Evolutionary conservation across 2,888 invertebrate species (phyloP), one percentile per base, ranked within the genome.

Genomic region (Geophilus truncorum): DNA sequence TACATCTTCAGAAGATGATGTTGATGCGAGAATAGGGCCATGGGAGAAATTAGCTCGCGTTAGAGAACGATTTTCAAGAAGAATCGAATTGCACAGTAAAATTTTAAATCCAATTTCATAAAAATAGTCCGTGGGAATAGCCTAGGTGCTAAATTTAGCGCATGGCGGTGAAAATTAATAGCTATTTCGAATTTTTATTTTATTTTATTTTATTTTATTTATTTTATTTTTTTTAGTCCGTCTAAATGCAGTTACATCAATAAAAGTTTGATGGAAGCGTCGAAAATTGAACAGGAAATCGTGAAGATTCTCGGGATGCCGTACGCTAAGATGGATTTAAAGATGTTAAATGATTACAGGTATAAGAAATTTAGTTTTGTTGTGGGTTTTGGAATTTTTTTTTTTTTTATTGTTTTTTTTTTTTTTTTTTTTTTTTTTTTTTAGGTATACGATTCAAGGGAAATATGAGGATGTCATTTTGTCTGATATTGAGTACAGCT

Each of bases 401-500:
- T n/a, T n/a, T n/a, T n/a, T n/a, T n/a, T 6, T 9, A 36, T 12
- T 9, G 12, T 36, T 36, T 36, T 36, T 36, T 36, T 36, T 9
- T 9, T 36, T 9, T 36, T 36, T 9, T 79, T 40, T 9, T 28
- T 6, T 70, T 70, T 70, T 7, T 32, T 32, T 77, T 28, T 15
- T 32, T 51, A 80, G 87, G 82, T 84, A 84, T 79, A 86, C 87
- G 81, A 82, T 87, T 21, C 85, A 85, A 83, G 82, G 83, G 0
- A 83, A 85, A 18, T 86, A 85, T 82, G 87, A 86, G 81, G 85
- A 86, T 81, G 84, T 87, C 5, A 85, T 88, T 12, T 81, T 92
- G 85, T 91, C 92, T 70, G 94, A 96, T 87, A 90, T 96, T 81
- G 94, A 94, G 87, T 94, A 95, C 86, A 94, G 95, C 84, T 93